Evolutionary conservation across 2,888 invertebrate genomes (phyloP).

Genomic region (Petrolisthes manimaculis): DNA sequence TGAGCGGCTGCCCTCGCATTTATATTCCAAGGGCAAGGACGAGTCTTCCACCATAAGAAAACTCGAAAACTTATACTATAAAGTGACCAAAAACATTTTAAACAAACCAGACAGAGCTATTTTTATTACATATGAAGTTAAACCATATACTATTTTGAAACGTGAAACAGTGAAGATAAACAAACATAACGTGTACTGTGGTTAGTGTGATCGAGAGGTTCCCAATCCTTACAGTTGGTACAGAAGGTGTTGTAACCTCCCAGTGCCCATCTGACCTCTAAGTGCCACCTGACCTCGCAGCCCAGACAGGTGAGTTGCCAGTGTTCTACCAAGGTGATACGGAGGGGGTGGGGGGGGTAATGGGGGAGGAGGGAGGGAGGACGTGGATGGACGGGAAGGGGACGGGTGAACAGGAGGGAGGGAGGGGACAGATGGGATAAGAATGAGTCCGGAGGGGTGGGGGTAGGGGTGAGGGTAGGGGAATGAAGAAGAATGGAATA

Average conservation of each 20-base stretch:
- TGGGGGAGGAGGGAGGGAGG: background rate
- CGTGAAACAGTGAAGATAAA: background rate
- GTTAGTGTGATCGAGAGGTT: no score
- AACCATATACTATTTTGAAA: constrained; percentile 17
- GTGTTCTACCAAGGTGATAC: constrained; percentile 23
- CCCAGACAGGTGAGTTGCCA: background rate
- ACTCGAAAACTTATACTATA: background rate
- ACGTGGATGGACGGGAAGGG: background rate
- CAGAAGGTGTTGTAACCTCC: no score
- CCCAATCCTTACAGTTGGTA: no score
- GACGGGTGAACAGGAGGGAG: background rate
- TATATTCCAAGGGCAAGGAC: constrained; percentile 18
- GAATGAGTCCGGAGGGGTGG: background rate
- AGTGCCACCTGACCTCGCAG: constrained; percentile 16
- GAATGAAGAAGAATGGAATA: background rate
- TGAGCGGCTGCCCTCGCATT: constrained; percentile 19
- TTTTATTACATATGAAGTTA: constrained; percentile 3
- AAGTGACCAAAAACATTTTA: background rate
- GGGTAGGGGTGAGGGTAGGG: background rate
- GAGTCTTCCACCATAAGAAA: constrained; percentile 42
- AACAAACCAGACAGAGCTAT: background rate
- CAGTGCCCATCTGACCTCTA: background rate
- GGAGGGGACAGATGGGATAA: background rate
- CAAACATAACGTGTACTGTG: no score
- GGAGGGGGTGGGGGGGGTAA: background rate